Evolutionary conservation across 2,797 vertebrate species (phyloP).

Genomic region (Enteromius radiatus): DNA sequence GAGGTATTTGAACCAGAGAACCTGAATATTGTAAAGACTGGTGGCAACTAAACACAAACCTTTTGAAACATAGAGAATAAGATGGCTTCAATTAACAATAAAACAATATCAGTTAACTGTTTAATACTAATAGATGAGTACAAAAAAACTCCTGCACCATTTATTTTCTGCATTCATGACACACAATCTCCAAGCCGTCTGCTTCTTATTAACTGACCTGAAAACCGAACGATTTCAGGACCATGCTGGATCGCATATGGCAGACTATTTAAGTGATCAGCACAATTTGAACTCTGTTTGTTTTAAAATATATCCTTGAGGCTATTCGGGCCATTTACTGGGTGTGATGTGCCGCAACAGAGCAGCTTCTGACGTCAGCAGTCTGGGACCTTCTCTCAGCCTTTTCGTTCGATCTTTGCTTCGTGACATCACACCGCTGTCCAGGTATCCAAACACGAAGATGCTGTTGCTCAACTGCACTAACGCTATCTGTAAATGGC

Average conservation of each 20-base stretch:
- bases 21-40: not conserved
- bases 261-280: not conserved
- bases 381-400: conserved; percentile 14
- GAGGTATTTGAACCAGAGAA: conserved; percentile 5
- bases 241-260: not conserved
- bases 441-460: conserved; percentile 22
- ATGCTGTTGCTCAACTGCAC: conserved; percentile 10
- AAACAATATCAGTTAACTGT: not conserved
- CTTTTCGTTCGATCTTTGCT: conserved; percentile 2
- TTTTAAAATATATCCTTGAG: not conserved
- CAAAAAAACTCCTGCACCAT: not conserved
- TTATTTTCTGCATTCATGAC: not conserved
- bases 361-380: conserved; percentile 52
- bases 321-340: conserved; percentile 20
- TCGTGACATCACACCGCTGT: conserved; percentile 36
- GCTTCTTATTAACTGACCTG: not conserved
- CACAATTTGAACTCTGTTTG: not conserved
- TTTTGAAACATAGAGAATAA: not conserved
- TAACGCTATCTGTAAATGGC: not conserved
- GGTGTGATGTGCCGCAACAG: conserved; percentile 42
- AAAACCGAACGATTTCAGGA: not conserved
- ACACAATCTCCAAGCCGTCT: not conserved
- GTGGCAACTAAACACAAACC: not conserved
- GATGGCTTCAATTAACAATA: not conserved
- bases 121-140: not conserved